These are phyloP conservation scores for Drosophila truncata DNA, from an alignment of 1,140 invertebrate species.

Conservation along the genomic window DNA sequence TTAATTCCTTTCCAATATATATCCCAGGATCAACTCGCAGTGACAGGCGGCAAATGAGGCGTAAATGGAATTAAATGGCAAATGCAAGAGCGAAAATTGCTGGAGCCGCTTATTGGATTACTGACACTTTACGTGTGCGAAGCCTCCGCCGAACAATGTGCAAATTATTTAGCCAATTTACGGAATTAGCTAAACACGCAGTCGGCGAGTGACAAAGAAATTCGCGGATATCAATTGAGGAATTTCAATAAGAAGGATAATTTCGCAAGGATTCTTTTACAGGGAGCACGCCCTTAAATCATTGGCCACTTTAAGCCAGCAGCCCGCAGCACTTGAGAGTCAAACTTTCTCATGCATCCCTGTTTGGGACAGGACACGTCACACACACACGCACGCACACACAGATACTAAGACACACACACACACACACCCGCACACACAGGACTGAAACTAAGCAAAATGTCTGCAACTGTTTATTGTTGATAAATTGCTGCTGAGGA, in stretches of 20 bases:
- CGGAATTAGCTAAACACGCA: conserved; percentile 59
- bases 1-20: conserved; percentile 1
- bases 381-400: conserved; percentile 55
- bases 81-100: conserved; percentile 79
- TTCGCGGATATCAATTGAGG: conserved; percentile 46
- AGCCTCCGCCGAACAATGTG: conserved; percentile 61
- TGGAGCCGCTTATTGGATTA: conserved; percentile 76
- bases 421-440: conserved; percentile 17
- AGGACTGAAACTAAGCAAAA: conserved; percentile 63
- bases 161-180: conserved; percentile 77
- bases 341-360: conserved; percentile 76
- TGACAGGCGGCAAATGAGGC: conserved; percentile 75
- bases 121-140: conserved; percentile 46
- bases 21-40: background rate
- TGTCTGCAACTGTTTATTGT: conserved; percentile 84
- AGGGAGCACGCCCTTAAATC: conserved; percentile 34
- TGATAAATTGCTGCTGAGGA: conserved; percentile 82
- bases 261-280: conserved; percentile 4
- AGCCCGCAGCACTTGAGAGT: conserved; percentile 63
- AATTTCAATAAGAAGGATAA: conserved; percentile 44
- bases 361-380: conserved; percentile 76
- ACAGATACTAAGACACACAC: conserved; percentile 5
- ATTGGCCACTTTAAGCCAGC: conserved; percentile 53
- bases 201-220: conserved; percentile 36
- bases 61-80: conserved; percentile 81